Percentiles rank a stretch among this genome's conserved stretches.
These are phyloP conservation scores for Metallyticus violacea DNA, from an alignment of 2,888 invertebrate genomes.

Conservation along the genomic window DNA sequence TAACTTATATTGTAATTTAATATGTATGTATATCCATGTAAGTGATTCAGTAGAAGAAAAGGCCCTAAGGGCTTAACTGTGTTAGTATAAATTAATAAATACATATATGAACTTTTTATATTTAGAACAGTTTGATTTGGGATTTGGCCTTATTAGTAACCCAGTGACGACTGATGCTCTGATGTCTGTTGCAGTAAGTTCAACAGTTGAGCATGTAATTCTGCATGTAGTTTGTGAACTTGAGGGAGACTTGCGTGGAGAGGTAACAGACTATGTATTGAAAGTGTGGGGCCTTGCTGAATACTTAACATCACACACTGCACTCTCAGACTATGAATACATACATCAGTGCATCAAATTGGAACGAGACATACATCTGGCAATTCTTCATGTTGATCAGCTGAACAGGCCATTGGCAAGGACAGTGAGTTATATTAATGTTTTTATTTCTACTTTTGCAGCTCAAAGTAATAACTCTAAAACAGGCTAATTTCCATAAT, in stretches of 20 bases:
- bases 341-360: slow-evolving; percentile 90
- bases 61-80: too few relatives aligned
- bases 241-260: slow-evolving; percentile 67
- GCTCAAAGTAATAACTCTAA: background rate
- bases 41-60: too few relatives aligned
- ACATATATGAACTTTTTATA: too few relatives aligned
- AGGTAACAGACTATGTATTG: slow-evolving; percentile 64
- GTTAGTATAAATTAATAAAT: too few relatives aligned
- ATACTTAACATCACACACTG: slow-evolving; percentile 80
- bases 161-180: too few relatives aligned
- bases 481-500: too few relatives aligned
- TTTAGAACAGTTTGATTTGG: too few relatives aligned
- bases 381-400: slow-evolving; percentile 54
- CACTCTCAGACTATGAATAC: slow-evolving; percentile 86
- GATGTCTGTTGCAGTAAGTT: slow-evolving; percentile 65
- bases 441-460: background rate
- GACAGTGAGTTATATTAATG: slow-evolving; percentile 53
- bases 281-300: slow-evolving; percentile 86
- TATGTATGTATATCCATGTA: too few relatives aligned
- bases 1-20: too few relatives aligned
- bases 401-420: slow-evolving; percentile 70
- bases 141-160: too few relatives aligned
- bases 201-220: slow-evolving; percentile 82
- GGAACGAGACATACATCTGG: slow-evolving; percentile 78
- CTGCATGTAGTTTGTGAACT: slow-evolving; percentile 78